phyloP scores from a whole-genome alignment of 2,113 vertebrate species.

The Oreochromis niloticus region DNA sequence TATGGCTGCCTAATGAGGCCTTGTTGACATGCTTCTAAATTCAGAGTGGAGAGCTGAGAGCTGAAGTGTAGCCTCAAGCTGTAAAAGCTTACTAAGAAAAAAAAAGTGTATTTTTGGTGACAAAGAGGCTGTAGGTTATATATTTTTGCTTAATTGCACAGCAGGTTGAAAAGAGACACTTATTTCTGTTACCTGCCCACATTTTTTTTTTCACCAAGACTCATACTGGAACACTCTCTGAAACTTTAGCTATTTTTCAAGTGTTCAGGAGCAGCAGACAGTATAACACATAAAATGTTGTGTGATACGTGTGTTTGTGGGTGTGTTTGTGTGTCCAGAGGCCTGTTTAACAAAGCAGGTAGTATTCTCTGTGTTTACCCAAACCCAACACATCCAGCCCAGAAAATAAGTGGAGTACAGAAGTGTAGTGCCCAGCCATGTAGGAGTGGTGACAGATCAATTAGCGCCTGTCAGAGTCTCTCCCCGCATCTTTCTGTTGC shows the following conservation, averaged over 20 bases:
- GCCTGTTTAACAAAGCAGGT: neutral
- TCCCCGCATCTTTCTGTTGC: neutral
- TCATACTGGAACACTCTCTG: neutral
- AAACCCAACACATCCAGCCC: neutral
- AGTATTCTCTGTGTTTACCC: neutral
- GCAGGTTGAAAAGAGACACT: neutral
- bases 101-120: neutral
- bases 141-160: neutral
- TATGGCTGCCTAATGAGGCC: neutral
- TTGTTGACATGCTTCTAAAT: conserved; percentile 8
- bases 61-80: neutral
- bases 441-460: conserved; percentile 9
- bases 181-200: neutral
- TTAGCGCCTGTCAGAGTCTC: conserved; percentile 17
- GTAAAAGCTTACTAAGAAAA: neutral
- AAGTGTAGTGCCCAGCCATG: neutral
- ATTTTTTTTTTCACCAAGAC: neutral
- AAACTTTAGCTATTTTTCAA: neutral
- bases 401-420: neutral
- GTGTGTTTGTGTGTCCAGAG: neutral
- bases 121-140: neutral
- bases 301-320: neutral
- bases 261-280: neutral
- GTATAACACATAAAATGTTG: neutral
- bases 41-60: neutral